A percentile compares a stretch with the other conserved stretches of the same genome.
Conservation (phyloP, 1,140 invertebrate species). For the Oreohelix idahoensis region DNA sequence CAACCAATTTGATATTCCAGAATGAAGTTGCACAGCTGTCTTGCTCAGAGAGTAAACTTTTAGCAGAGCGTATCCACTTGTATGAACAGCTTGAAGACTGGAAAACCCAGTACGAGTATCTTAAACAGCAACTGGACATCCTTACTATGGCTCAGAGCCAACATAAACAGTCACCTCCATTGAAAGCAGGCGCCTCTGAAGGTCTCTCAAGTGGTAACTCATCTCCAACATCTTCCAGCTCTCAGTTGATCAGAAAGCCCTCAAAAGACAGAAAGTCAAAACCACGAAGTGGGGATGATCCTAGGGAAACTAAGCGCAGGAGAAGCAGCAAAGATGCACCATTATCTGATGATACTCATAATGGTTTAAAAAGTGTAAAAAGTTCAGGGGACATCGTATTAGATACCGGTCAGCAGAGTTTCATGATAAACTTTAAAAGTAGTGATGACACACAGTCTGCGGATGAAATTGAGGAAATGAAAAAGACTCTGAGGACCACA, state of each 20-base stretch:
- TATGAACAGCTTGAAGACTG: slow-evolving; percentile 44
- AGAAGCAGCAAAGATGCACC: slow-evolving; percentile 15
- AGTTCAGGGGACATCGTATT: background rate
- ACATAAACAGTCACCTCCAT: background rate
- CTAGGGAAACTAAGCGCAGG: slow-evolving; percentile 21
- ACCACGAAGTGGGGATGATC: slow-evolving; percentile 22
- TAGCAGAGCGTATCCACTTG: slow-evolving; percentile 38
- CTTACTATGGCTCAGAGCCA: slow-evolving; percentile 11
- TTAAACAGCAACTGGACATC: slow-evolving; percentile 43
- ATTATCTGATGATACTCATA: background rate
- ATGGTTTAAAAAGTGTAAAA: background rate
- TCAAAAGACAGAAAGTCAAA: slow-evolving; percentile 38
- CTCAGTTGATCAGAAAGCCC: slow-evolving; percentile 4
- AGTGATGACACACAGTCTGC: background rate
- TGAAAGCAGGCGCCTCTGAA: background rate
- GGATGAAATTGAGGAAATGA: background rate
- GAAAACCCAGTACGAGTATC: slow-evolving; percentile 37
- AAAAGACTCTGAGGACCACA: background rate
- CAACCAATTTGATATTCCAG: slow-evolving; percentile 38
- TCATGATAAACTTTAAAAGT: slow-evolving; percentile 4
- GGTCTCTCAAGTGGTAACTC: background rate
- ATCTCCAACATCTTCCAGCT: background rate
- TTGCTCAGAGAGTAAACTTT: slow-evolving; percentile 31
- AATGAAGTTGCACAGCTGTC: slow-evolving; percentile 39
- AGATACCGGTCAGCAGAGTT: background rate